phyloP scores from a whole-genome alignment of 2,113 vertebrate genomes.

The Calonectris borealis region DNA sequence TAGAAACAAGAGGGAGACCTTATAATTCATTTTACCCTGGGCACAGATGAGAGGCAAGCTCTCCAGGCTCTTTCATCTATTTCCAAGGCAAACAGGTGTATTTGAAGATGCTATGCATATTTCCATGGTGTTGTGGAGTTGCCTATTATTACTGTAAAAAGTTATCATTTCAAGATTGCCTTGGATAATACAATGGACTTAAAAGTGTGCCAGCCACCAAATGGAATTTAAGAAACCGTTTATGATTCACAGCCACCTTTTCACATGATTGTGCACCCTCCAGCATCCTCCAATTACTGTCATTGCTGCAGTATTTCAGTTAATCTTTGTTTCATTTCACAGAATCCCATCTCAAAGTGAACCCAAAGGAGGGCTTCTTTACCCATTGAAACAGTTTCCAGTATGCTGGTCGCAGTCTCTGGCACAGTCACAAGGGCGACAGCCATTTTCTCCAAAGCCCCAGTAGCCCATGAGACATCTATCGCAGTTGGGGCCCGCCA shows the following conservation, averaged over 20 bases:
- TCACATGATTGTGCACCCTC: background rate
- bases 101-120: background rate
- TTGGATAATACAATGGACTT: background rate
- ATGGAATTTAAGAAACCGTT: background rate
- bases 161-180: background rate
- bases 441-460: constrained; percentile 84
- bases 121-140: background rate
- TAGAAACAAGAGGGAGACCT: background rate
- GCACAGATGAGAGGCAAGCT: background rate
- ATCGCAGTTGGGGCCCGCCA: constrained; percentile 78
- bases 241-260: background rate
- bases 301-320: background rate
- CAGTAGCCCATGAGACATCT: constrained; percentile 84
- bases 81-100: background rate
- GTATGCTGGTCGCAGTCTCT: constrained; percentile 78
- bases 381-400: constrained; percentile 81
- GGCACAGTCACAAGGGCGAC: constrained; percentile 80
- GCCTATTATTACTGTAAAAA: background rate
- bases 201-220: background rate
- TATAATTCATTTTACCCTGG: background rate
- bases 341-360: background rate
- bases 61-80: background rate
- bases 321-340: background rate
- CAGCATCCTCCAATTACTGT: background rate
- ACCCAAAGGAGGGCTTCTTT: background rate